Base-by-base conservation (phyloP, 2,113 vertebrate species). In the Ptilorrhoa leucosticta region DNA sequence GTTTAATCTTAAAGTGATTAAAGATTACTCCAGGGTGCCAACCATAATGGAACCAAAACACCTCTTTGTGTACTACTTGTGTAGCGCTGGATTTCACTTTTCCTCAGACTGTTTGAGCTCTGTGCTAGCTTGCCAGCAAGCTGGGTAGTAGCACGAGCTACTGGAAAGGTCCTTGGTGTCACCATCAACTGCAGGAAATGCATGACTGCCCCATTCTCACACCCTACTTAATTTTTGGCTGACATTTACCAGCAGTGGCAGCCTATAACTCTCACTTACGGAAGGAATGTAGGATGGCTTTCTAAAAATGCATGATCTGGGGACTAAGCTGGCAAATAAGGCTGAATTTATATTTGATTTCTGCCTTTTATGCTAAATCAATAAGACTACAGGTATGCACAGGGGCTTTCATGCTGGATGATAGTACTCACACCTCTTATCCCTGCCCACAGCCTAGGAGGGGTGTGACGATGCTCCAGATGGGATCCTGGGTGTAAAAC, bases 61-160 rank as follows among this genome's bases (percentile, higher is more conserved):
- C 8, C 12, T 68, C 11, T 63, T 45, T 18, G 9, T 58, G 71
- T 27, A 50, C 39, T 60, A 21, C n/a, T 72, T 79, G 10, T 50
- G 31, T 23, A 73, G n/a, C 28, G 27, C 56, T 33, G 26, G 66
- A 21, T 89, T 87, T 81, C 45, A 45, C 14, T 50, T 73, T 28
- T 45, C 30, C 72, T 42, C 28, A 63, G 26, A 37, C 14, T 50
- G 7, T 47, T n/a, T 31, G 35, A 83, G 39, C 18, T 69, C 24
- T 61, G 28, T 33, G 45, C 30, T 31, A 44, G 64, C 20, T 65
- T 72, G 6, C 48, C 42, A 82, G 24, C 9, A 17, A 65, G 13
- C 44, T 82, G 61, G 33, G 18, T 33, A 33, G n/a, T 12, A 64
- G 22, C 61, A 61, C 0, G 0, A 48, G 17, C 33, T 53, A 22